These are phyloP conservation scores for Linyphia triangularis DNA, from an alignment of 2,888 invertebrate genomes.

Conservation along the genomic window DNA sequence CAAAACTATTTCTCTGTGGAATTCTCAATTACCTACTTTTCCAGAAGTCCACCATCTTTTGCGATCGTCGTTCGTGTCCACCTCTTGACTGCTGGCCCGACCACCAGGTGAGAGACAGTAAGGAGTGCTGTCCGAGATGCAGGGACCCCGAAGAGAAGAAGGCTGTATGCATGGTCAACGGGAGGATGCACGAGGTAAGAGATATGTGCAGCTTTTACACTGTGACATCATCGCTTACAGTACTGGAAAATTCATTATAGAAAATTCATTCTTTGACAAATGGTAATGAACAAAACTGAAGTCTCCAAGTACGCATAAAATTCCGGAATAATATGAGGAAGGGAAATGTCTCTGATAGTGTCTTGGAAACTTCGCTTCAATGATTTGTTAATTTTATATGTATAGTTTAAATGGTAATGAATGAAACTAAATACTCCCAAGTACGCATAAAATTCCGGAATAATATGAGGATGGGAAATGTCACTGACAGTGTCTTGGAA, in stretches of 20 bases:
- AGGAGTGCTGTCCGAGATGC: slow-evolving; percentile 80
- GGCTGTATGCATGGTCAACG: slow-evolving; percentile 72
- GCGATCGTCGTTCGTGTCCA: slow-evolving; percentile 90
- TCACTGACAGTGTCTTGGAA: too few species aligned
- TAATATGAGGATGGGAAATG: too few species aligned
- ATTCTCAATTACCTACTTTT: neutral
- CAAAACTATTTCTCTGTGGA: too few species aligned
- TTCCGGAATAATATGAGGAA: too few species aligned
- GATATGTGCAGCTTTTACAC: neutral
- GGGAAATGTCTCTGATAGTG: too few species aligned
- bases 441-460: too few species aligned
- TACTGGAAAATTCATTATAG: neutral
- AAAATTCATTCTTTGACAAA: neutral
- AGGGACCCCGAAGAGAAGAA: slow-evolving; percentile 72
- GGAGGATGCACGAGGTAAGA: slow-evolving; percentile 85
- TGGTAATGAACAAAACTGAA: neutral
- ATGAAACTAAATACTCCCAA: too few species aligned
- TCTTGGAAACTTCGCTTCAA: too few species aligned
- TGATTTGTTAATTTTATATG: too few species aligned
- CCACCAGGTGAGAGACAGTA: slow-evolving; percentile 81
- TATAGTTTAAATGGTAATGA: too few species aligned
- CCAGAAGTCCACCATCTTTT: slow-evolving; percentile 88
- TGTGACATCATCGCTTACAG: neutral
- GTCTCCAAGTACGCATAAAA: too few species aligned
- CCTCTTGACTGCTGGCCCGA: slow-evolving; percentile 91